Base-by-base conservation (phyloP, 2,113 vertebrate genomes). In the Ptyas mucosa region DNA sequence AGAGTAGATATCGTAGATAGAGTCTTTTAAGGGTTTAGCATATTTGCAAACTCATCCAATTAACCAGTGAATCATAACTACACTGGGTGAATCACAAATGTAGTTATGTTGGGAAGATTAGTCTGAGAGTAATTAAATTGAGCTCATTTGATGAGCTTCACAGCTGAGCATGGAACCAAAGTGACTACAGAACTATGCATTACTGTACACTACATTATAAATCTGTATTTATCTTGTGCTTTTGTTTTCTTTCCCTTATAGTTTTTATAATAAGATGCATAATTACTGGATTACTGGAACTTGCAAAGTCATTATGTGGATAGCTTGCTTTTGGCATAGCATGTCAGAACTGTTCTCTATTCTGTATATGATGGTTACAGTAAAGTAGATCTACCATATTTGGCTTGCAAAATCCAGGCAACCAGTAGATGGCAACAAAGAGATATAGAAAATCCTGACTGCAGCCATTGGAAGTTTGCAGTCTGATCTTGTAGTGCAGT, bases 191-290 rank as follows among this genome's bases (percentile, higher is more conserved):
- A 51, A 51, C 49, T 52, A 87, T 15, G 43, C 10, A 87, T 51
- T 51, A 51, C 8, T 89, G 23, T 39, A 39, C 9, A 46, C 3
- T 10, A 14, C 55, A 8, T 3, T 53, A 21, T 55, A 81, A 54
- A 43, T 89, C 26, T 46, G 7, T 46, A 24, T 55, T 88, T 34
- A 39, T 39, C 54, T 55, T 55, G 53, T 34, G 21, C 18, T 89
- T 20, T 14, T 24, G 55, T 51, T 69, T 51, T 53, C 51, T 54
- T 88, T 90, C 24, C 6, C 49, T 26, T 43, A 24, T 21, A 43
- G 29, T 86, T n/a, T 86, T 90, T 86, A 57, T 86, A 91, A 91
- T 91, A 91, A 91, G 46, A 85, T 34, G 24, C 29, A 34, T 21
- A 91, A 91, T 23, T 88, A 3, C 52, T 26, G 12, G 61, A 64